A percentile compares a stretch with the other conserved stretches of the same genome.
Evolutionary conservation across 2,888 invertebrate genomes (phyloP).

Genomic region (Oscheius sp.): DNA sequence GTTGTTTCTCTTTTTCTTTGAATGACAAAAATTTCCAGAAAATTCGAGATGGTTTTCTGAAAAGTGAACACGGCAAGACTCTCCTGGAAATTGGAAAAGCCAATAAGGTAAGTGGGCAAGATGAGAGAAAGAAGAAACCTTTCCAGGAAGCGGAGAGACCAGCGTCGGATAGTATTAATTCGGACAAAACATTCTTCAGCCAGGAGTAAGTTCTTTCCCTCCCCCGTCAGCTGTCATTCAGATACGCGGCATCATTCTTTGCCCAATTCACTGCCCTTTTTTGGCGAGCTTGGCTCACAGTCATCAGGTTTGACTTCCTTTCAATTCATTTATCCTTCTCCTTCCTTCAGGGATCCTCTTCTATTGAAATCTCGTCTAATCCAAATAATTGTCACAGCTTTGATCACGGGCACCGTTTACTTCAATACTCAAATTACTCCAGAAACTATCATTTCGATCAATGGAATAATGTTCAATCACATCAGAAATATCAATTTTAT

Average conservation of each 20-base stretch:
- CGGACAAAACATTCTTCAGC: slow-evolving; percentile 55
- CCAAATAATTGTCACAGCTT: slow-evolving; percentile 83
- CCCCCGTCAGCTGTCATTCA: slow-evolving; percentile 31
- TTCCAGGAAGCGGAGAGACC: slow-evolving; percentile 10
- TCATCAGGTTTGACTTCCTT: slow-evolving; percentile 3
- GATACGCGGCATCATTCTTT: slow-evolving; percentile 54
- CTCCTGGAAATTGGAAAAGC: slow-evolving; percentile 52
- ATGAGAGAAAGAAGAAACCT: not conserved
- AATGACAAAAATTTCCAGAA: slow-evolving; percentile 43
- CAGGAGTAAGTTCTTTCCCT: slow-evolving; percentile 44
- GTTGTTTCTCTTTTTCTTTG: not conserved
- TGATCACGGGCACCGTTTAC: slow-evolving; percentile 84
- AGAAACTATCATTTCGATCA: slow-evolving; percentile 85
- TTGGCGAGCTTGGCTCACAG: slow-evolving; percentile 82
- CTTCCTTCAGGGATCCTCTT: slow-evolving; percentile 77
- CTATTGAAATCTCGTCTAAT: slow-evolving; percentile 88
- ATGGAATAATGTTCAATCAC: slow-evolving; percentile 89
- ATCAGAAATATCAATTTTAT: slow-evolving; percentile 93
- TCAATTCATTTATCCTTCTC: no score
- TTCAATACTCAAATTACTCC: slow-evolving; percentile 77
- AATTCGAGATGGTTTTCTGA: slow-evolving; percentile 63
- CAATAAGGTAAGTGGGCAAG: slow-evolving; percentile 32
- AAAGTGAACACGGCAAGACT: slow-evolving; percentile 49
- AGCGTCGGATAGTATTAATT: slow-evolving; percentile 11
- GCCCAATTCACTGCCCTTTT: slow-evolving; percentile 52